phyloP scores from a whole-genome alignment of 2,888 invertebrate genomes.

The Athalia cordata region DNA sequence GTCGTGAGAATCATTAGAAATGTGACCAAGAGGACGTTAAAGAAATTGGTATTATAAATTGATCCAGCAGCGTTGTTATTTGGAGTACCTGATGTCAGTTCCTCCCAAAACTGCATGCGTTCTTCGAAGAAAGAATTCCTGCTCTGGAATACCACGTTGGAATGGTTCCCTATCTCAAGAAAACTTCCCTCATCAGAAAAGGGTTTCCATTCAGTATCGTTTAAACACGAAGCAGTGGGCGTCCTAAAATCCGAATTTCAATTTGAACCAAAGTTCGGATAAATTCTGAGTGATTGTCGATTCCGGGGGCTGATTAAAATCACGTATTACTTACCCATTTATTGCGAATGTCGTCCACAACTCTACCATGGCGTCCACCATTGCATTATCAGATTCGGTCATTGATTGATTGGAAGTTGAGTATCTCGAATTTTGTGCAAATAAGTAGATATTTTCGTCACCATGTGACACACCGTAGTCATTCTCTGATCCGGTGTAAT shows the following conservation, averaged over 20 bases:
- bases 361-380: constrained; percentile 67
- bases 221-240: neutral
- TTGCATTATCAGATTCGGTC: constrained; percentile 55
- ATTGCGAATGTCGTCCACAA: constrained; percentile 64
- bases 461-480: constrained; percentile 72
- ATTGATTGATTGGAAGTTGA: neutral
- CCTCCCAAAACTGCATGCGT: neutral
- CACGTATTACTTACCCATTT: constrained; percentile 49
- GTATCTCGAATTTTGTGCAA: no score
- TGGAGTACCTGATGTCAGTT: no score
- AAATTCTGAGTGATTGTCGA: neutral
- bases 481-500: neutral
- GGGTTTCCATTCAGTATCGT: neutral
- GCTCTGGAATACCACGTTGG: neutral
- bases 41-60: no score
- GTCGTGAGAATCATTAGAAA: no score
- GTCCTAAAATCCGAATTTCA: neutral
- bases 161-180: no score
- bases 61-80: no score
- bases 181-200: no score
- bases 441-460: constrained; percentile 74
- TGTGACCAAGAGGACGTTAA: no score
- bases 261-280: neutral
- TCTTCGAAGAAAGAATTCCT: neutral
- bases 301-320: neutral